These are phyloP conservation scores for Eurois occulta DNA, from an alignment of 2,888 invertebrate genomes.

Conservation along the genomic window DNA sequence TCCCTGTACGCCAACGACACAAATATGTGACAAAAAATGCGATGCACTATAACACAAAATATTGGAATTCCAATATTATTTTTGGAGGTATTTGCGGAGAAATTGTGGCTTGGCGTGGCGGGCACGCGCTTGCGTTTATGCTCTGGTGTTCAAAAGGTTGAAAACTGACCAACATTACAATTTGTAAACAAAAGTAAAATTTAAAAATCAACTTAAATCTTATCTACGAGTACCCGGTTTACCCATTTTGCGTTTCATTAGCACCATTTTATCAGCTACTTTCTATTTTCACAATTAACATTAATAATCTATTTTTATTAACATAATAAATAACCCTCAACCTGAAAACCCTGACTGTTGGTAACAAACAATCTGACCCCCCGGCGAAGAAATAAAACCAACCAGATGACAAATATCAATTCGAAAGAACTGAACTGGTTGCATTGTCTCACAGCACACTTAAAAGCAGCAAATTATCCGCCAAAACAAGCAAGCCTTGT, in stretches of 20 bases:
- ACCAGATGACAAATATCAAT: too few species aligned
- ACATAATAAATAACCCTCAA: constrained; percentile 74
- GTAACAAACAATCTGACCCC: constrained; percentile 63
- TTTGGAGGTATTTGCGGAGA: too few species aligned
- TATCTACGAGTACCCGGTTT: constrained; percentile 73
- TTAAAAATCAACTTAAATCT: constrained; percentile 34
- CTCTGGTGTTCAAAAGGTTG: too few species aligned
- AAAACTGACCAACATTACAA: constrained; percentile 20
- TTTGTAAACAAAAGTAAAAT: constrained; percentile 12
- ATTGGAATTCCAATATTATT: too few species aligned
- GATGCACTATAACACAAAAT: too few species aligned
- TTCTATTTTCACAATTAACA: constrained; percentile 33
- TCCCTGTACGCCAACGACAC: too few species aligned
- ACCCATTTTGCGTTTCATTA: constrained; percentile 76
- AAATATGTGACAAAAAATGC: too few species aligned
- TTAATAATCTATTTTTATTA: neutral
- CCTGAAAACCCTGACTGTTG: constrained; percentile 81
- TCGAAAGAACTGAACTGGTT: too few species aligned
- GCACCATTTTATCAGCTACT: constrained; percentile 86
- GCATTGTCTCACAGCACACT: too few species aligned
- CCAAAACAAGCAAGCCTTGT: neutral
- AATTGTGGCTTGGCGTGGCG: too few species aligned
- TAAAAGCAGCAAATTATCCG: too few species aligned
- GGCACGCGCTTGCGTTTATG: too few species aligned
- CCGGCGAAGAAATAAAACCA: neutral